Base-by-base conservation (phyloP, 2,797 vertebrate genomes). In the Myripristis jacobus region DNA sequence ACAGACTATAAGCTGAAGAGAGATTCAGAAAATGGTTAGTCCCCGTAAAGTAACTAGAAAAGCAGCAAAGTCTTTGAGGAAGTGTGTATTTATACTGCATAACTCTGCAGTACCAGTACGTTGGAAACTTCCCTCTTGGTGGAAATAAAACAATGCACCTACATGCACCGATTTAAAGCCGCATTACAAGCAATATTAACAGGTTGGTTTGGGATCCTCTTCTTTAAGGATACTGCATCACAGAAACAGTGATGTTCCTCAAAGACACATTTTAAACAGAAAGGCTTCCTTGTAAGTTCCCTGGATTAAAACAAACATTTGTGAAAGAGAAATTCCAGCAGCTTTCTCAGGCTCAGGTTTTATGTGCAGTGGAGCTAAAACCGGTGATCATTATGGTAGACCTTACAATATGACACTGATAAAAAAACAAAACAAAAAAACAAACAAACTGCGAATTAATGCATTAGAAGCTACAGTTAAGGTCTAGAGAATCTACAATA, bases 21-120 rank as follows among this genome's bases (percentile, higher is more conserved):
- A 85, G 75, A 83, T 69, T 86, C 36, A 66, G 79, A 82, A 85
- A 88, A 81, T 57, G 65, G 72, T 88, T 82, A 76, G 71, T 78
- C 59, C 67, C 63, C 54, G 7, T 56, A 69, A 81, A 79, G 48
- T 74, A 80, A 80, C 70, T 69, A 83, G 72, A 66, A 73, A 88
- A 92, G 91, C 90, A 92, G 88, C 86, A 83, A 84, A 80, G 68
- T 81, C 69, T 66, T 69, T 66, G 68, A 82, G 64, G 75, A 77
- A 75, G 31, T 62, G 66, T 66, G 76, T 70, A 61, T 73, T 21
- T 76, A 24, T 72, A 52, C 62, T 63, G 75, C 66, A 60, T 55
- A 75, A 19, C 38, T 46, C 41, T 64, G 83, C 78, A 80, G 82
- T 62, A 82, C 70, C 77, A 52, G 46, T 64, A 61, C 1, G 27